A percentile compares a stretch with the other conserved stretches of the same genome.
phyloP scores from a whole-genome alignment of 2,797 vertebrate genomes.

The Xiphophorus birchmanni region DNA sequence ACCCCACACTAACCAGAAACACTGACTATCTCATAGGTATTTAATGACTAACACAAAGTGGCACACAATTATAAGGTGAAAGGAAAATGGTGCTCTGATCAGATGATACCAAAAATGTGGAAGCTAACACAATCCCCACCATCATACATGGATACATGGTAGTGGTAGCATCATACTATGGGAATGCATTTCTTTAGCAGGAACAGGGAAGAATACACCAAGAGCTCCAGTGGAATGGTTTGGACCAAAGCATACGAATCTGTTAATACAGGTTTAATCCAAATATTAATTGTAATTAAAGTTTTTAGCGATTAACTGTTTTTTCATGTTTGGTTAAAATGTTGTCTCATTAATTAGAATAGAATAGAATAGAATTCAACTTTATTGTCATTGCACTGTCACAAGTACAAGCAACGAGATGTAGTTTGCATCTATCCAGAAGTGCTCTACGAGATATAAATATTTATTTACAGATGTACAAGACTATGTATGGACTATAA shows the following conservation, averaged over 20 bases:
- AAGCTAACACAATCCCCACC: background rate
- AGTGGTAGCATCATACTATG: background rate
- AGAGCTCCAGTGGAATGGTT: background rate
- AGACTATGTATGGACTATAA: too few species aligned
- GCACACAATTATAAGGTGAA: background rate
- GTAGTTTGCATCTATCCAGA: too few species aligned
- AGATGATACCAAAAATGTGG: background rate
- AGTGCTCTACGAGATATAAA: too few species aligned
- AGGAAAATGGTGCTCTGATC: background rate
- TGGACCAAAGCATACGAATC: background rate
- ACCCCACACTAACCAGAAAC: background rate
- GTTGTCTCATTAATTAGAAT: too few species aligned
- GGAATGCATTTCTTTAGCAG: background rate
- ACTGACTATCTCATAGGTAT: background rate
- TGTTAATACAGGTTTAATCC: too few species aligned
- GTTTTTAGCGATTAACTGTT: too few species aligned
- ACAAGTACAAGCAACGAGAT: too few species aligned
- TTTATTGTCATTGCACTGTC: too few species aligned
- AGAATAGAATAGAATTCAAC: too few species aligned
- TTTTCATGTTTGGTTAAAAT: too few species aligned
- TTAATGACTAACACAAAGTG: background rate
- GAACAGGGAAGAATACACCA: background rate
- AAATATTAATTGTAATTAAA: too few species aligned
- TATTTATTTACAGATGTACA: too few species aligned
- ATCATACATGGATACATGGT: background rate